These are phyloP conservation scores for Mesorhabditis sp. DNA, from an alignment of 2,888 invertebrate species.

Conservation along the genomic window DNA sequence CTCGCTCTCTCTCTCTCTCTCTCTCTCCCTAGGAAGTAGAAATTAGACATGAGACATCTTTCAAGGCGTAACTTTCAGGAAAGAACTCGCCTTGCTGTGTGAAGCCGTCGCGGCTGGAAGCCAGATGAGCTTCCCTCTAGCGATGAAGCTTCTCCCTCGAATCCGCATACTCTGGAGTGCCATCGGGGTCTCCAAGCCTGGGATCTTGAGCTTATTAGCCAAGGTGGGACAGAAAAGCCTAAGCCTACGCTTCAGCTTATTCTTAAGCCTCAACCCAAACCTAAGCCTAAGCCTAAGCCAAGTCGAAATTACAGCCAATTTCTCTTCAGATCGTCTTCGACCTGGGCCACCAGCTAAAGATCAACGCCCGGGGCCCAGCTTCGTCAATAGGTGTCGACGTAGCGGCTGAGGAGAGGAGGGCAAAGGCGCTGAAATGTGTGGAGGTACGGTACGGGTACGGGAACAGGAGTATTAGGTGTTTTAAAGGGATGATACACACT, in stretches of 20 bases:
- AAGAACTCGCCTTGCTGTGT: background rate
- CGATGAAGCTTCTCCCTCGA: background rate
- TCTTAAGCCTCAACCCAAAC: too few relatives aligned
- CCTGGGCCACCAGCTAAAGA: slow-evolving; percentile 13
- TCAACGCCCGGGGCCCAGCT: slow-evolving; percentile 15
- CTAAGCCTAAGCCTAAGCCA: too few relatives aligned
- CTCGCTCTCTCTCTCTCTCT: too few relatives aligned
- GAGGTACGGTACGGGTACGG: slow-evolving; percentile 13
- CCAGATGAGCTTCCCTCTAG: background rate
- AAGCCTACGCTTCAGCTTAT: too few relatives aligned
- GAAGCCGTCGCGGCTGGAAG: background rate
- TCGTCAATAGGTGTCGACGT: slow-evolving; percentile 29
- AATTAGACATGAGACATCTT: too few relatives aligned
- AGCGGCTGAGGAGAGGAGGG: slow-evolving; percentile 27
- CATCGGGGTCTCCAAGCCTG: background rate
- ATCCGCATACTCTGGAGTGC: background rate
- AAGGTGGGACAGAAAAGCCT: too few relatives aligned
- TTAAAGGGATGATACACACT: too few relatives aligned
- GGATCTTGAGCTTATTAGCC: too few relatives aligned
- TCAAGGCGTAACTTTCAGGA: background rate
- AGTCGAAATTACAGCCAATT: too few relatives aligned
- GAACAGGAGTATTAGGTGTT: too few relatives aligned
- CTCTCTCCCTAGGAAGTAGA: too few relatives aligned
- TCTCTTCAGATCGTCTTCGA: background rate
- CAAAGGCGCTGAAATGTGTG: slow-evolving; percentile 26